A percentile compares a stretch with the other conserved stretches of the same genome.
These are phyloP conservation scores for Rhimphoctona megacephalus DNA, from an alignment of 2,888 invertebrate genomes.

Conservation along the genomic window DNA sequence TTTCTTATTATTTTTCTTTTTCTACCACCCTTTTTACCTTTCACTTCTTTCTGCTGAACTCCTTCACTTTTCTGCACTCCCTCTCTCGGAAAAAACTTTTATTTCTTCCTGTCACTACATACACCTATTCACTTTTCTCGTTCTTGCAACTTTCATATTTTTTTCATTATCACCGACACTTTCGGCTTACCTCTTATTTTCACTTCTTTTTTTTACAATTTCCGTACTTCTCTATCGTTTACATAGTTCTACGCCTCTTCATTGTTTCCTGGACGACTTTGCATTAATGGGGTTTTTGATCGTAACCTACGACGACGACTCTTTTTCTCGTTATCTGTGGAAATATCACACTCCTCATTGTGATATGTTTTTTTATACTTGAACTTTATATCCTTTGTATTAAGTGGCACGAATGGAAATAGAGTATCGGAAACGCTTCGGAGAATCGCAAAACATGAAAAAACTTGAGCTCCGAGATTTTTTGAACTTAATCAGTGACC, in stretches of 20 bases:
- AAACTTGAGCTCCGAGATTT: neutral
- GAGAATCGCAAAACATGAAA: slow-evolving; percentile 29
- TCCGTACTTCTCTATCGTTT: neutral
- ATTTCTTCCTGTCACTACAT: slow-evolving; percentile 34
- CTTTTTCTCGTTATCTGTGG: slow-evolving; percentile 18
- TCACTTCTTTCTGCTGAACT: slow-evolving; percentile 29
- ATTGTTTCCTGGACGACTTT: slow-evolving; percentile 37
- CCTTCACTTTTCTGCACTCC: slow-evolving; percentile 38
- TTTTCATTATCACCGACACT: slow-evolving; percentile 45
- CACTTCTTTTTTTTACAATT: neutral
- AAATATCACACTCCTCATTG: slow-evolving; percentile 21
- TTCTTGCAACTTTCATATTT: slow-evolving; percentile 30
- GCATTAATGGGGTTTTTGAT: slow-evolving; percentile 18
- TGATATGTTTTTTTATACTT: neutral
- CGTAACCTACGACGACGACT: slow-evolving; percentile 2
- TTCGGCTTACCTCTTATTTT: neutral
- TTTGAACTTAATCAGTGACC: neutral
- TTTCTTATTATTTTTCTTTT: slow-evolving; percentile 32
- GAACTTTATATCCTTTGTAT: neutral
- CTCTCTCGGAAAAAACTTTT: slow-evolving; percentile 21
- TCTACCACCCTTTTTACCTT: slow-evolving; percentile 16
- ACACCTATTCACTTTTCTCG: slow-evolving; percentile 57
- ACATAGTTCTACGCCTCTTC: slow-evolving; percentile 33
- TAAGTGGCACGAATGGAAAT: neutral
- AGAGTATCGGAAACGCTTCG: neutral